Conservation (phyloP, 2,888 invertebrate genomes). For the Endotricha flammealis region DNA sequence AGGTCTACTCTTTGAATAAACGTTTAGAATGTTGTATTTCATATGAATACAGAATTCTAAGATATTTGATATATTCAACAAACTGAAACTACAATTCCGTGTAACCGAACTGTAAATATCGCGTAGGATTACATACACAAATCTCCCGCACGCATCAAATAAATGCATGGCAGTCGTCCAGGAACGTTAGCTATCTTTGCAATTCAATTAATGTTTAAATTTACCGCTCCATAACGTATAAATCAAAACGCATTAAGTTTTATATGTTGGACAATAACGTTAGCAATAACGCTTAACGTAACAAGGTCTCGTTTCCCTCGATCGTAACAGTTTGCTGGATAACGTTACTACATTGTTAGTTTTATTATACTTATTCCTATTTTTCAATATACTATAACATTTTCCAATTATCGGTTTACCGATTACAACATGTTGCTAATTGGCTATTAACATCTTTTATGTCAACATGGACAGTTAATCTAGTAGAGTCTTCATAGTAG, state of each 20-base stretch:
- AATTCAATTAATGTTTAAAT: conserved; percentile 2
- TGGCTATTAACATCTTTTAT: no score
- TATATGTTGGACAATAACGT: conserved; percentile 7
- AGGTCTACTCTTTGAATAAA: neutral
- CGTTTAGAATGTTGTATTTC: neutral
- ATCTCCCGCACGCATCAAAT: neutral
- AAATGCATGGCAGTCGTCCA: neutral
- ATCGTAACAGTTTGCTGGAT: conserved; percentile 2
- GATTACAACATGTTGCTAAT: no score
- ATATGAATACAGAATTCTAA: no score
- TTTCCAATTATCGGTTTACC: no score
- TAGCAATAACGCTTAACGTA: conserved; percentile 7
- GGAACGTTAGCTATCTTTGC: neutral
- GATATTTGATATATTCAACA: no score
- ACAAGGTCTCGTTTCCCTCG: conserved; percentile 7
- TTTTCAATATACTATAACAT: neutral
- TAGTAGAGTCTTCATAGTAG: no score
- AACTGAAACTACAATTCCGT: neutral
- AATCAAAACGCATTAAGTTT: conserved; percentile 7
- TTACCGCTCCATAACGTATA: conserved; percentile 3
- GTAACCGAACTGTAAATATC: neutral
- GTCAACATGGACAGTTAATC: no score
- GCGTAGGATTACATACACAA: neutral
- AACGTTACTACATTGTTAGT: conserved; percentile 1
- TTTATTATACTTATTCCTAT: neutral